Evolutionary conservation across 2,113 vertebrate genomes (phyloP).

Genomic region (Chascanopsetta lugubris): DNA sequence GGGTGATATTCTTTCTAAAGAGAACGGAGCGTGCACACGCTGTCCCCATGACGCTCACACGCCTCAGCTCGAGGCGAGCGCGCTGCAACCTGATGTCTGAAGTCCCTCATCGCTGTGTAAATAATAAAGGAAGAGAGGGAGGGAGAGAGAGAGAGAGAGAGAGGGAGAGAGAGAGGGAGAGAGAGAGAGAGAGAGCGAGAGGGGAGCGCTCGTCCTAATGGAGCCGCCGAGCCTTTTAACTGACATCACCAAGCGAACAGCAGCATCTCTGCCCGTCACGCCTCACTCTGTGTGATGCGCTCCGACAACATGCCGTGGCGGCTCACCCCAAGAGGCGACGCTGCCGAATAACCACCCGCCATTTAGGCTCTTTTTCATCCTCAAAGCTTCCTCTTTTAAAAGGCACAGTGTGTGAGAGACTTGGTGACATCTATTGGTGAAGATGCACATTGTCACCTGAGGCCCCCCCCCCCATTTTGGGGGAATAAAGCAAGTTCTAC

Average conservation of each 20-base stretch:
- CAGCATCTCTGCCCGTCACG: slow-evolving; percentile 56
- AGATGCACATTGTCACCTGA: too few species aligned
- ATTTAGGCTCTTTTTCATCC: neutral
- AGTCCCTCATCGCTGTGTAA: slow-evolving; percentile 41
- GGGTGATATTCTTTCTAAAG: too few species aligned
- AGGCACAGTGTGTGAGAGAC: too few species aligned
- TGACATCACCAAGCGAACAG: slow-evolving; percentile 44
- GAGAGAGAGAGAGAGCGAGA: too few species aligned
- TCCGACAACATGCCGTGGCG: slow-evolving; percentile 16
- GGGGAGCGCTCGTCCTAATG: slow-evolving; percentile 53
- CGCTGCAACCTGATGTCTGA: slow-evolving; percentile 10
- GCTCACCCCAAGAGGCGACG: slow-evolving; percentile 7
- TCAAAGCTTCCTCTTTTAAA: neutral
- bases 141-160: too few species aligned
- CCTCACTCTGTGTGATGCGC: slow-evolving; percentile 42
- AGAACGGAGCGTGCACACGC: neutral
- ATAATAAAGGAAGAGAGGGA: slow-evolving; percentile 67
- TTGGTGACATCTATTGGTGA: too few species aligned
- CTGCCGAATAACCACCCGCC: slow-evolving; percentile 34
- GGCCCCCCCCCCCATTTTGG: too few species aligned
- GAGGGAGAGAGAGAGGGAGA: too few species aligned
- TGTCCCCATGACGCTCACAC: neutral
- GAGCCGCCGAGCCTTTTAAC: slow-evolving; percentile 51
- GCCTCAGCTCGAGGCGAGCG: neutral
- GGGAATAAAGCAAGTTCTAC: too few species aligned